These are phyloP conservation scores for Chrysocyon brachyurus DNA, from an alignment of 2,797 vertebrate genomes.

Conservation along the genomic window DNA sequence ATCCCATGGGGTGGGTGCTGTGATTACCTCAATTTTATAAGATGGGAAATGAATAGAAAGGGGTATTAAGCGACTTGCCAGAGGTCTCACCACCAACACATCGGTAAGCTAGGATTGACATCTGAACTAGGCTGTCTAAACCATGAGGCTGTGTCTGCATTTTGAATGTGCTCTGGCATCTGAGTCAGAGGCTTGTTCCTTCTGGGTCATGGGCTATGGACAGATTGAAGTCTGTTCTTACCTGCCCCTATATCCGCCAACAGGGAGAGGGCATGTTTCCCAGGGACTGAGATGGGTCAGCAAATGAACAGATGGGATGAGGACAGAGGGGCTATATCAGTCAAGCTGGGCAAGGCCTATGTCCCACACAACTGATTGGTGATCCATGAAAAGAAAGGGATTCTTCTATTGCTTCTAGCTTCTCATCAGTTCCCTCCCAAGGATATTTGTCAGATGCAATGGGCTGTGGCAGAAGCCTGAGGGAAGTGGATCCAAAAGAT, in stretches of 20 bases:
- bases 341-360: background rate
- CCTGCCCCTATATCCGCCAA: background rate
- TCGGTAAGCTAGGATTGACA: constrained; percentile 2
- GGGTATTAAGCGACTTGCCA: background rate
- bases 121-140: background rate
- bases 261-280: background rate
- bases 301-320: background rate
- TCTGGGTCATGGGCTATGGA: background rate
- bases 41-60: background rate
- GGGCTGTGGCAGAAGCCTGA: background rate
- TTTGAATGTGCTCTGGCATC: background rate
- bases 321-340: background rate
- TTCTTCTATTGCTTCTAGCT: background rate
- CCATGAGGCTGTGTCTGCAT: background rate
- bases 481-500: background rate
- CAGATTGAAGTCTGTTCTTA: background rate
- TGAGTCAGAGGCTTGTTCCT: background rate
- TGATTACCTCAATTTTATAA: constrained; percentile 39
- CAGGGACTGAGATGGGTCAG: background rate
- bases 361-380: background rate
- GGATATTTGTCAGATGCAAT: background rate
- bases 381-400: background rate
- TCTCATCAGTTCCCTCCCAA: constrained; percentile 12
- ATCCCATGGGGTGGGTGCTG: background rate
- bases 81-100: background rate